phyloP scores from a whole-genome alignment of 2,888 invertebrate species.

The Halictus ligatus region DNA sequence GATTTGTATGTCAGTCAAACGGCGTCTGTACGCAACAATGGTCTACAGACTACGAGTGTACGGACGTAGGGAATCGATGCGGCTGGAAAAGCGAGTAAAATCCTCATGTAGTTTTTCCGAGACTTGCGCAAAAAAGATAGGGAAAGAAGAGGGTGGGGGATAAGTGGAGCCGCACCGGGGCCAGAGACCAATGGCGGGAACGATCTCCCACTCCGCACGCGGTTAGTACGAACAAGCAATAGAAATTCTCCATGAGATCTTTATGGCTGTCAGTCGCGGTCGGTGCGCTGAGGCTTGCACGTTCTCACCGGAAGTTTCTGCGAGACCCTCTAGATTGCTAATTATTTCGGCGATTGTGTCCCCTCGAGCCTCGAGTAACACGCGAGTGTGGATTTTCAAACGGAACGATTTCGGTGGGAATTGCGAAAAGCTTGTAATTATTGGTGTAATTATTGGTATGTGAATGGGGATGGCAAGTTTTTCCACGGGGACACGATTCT shows the following conservation, averaged over 20 bases:
- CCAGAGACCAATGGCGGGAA: conserved; percentile 74
- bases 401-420: conserved; percentile 35
- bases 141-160: conserved; percentile 51
- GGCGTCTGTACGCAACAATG: not conserved
- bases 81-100: conserved; percentile 13
- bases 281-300: conserved; percentile 74
- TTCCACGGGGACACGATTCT: not conserved
- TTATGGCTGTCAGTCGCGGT: conserved; percentile 79
- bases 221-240: conserved; percentile 63
- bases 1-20: not conserved
- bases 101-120: conserved; percentile 36
- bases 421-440: conserved; percentile 37
- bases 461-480: not conserved
- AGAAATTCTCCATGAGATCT: conserved; percentile 75
- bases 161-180: conserved; percentile 57
- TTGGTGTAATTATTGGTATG: conserved; percentile 16
- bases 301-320: conserved; percentile 36
- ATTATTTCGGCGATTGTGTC: conserved; percentile 22
- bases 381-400: conserved; percentile 60
- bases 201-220: conserved; percentile 66
- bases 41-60: not conserved
- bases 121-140: conserved; percentile 51
- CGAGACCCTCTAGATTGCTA: conserved; percentile 10
- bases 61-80: not conserved
- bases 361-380: conserved; percentile 32